Percentiles rank a stretch among this genome's conserved stretches.
phyloP scores from a whole-genome alignment of 2,797 vertebrate genomes.

The Poecilia velifera region DNA sequence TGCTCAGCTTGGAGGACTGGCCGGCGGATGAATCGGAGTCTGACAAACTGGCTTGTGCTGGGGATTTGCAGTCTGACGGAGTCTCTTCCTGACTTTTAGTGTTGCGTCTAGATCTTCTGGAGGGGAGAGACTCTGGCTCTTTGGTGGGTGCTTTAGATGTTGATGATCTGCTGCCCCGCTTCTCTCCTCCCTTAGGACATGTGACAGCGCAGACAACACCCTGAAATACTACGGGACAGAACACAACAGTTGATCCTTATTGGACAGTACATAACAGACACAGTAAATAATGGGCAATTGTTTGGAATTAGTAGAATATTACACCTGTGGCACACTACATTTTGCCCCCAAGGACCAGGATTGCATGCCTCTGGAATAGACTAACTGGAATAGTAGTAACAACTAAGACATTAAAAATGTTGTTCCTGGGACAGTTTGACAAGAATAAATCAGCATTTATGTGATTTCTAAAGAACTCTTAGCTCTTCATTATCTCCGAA shows the following conservation, averaged over 20 bases:
- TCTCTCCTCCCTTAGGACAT: slow-evolving; percentile 92
- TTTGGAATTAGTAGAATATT: background rate
- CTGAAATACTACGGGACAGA: slow-evolving; percentile 80
- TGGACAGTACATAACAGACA: background rate
- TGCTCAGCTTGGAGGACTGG: slow-evolving; percentile 75
- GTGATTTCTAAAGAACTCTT: background rate
- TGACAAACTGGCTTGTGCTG: slow-evolving; percentile 79
- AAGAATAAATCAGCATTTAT: background rate
- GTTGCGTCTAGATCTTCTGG: slow-evolving; percentile 88
- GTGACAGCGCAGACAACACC: slow-evolving; percentile 87
- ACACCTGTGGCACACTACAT: background rate
- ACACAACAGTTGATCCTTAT: background rate
- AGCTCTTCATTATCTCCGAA: background rate
- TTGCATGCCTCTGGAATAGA: background rate
- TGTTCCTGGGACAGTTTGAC: background rate
- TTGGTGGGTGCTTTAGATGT: slow-evolving; percentile 86
- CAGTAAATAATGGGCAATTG: background rate
- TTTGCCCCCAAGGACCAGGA: background rate
- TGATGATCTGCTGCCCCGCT: slow-evolving; percentile 86
- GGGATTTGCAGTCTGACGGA: slow-evolving; percentile 77
- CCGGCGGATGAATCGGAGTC: slow-evolving; percentile 81
- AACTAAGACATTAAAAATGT: background rate
- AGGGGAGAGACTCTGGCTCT: slow-evolving; percentile 79
- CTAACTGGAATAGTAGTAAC: background rate
- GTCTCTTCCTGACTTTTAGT: slow-evolving; percentile 81